Evolutionary conservation across 2,888 invertebrate genomes (phyloP), one percentile per base, ranked within the genome.

Genomic region (Dryadula phaetusa): DNA sequence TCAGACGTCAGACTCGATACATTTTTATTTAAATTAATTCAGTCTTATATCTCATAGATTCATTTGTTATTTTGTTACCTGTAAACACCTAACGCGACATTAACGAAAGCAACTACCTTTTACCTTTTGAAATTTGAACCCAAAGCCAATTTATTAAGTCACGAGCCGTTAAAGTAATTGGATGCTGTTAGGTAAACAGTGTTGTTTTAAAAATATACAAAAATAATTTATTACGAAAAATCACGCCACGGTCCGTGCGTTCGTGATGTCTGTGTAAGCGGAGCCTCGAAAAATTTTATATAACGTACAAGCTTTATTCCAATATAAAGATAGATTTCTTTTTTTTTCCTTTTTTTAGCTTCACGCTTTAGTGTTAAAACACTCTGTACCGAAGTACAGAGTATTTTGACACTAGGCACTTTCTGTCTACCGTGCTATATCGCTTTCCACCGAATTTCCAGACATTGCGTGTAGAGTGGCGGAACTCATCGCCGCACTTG

Each of bases 161-260:
- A 52, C 63, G 52, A 63, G 52, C 63, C 58, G 63, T 63, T 63
- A 64, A 63, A 64, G 67, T 67, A 67, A 67, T 67, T 67, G 67
- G 63, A 62, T 58, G 67, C 63, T 67, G 58, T 56, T 63, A 49
- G 34, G 49, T 52, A 67, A 63, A 65, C 65, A 67, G 18, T 42
- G 42, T 63, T 52, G 44, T 63, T 63, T 64, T 60, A 63, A 63
- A 58, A 67, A 64, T 60, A 67, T 62, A 67, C 62, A 32, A 6
- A 22, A 52, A 34, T 58, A 53, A 67, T 67, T 67, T 67, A 67
- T 67, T 60, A 67, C 18, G 22, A 53, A 60, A 67, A 63, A 58
- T 58, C 62, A 63, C 56, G 56, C 47, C 18, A 67, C 56, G 58
- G 60, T 20, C 32, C 54, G 34, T 34, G 32, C 18, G 60, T 46